These are phyloP conservation scores for Amorpha juglandis DNA, from an alignment of 2,888 invertebrate species.

Conservation along the genomic window DNA sequence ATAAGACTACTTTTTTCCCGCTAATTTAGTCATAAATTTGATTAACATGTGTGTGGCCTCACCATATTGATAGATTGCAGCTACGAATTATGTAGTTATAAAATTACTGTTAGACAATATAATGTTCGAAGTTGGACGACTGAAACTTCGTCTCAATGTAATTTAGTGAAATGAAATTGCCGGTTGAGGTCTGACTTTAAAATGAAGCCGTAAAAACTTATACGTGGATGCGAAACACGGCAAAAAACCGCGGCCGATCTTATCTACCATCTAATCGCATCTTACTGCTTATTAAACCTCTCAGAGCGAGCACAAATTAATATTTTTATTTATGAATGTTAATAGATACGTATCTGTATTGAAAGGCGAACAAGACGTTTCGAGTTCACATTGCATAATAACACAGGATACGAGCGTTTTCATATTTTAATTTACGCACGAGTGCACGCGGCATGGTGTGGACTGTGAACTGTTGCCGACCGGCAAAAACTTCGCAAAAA, in stretches of 20 bases:
- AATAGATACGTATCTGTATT: slow-evolving; percentile 48
- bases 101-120: neutral
- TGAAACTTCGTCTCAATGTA: neutral
- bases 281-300: slow-evolving; percentile 42
- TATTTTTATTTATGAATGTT: slow-evolving; percentile 50
- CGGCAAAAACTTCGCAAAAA: slow-evolving; percentile 45
- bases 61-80: neutral
- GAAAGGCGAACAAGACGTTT: slow-evolving; percentile 20
- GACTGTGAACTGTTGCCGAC: slow-evolving; percentile 31
- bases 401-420: slow-evolving; percentile 48
- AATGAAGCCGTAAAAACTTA: slow-evolving; percentile 19
- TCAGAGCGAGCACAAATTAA: slow-evolving; percentile 43
- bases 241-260: slow-evolving; percentile 35
- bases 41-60: no score
- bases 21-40: no score
- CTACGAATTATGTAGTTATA: neutral
- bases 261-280: slow-evolving; percentile 46
- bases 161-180: slow-evolving; percentile 1
- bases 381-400: slow-evolving; percentile 43
- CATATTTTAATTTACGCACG: slow-evolving; percentile 64
- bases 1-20: no score
- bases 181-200: neutral
- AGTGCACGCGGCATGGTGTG: slow-evolving; percentile 45
- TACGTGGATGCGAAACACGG: slow-evolving; percentile 10
- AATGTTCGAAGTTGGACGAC: neutral